Conservation (phyloP, 1,140 invertebrate genomes). For the Bilobella aurantiaca region DNA sequence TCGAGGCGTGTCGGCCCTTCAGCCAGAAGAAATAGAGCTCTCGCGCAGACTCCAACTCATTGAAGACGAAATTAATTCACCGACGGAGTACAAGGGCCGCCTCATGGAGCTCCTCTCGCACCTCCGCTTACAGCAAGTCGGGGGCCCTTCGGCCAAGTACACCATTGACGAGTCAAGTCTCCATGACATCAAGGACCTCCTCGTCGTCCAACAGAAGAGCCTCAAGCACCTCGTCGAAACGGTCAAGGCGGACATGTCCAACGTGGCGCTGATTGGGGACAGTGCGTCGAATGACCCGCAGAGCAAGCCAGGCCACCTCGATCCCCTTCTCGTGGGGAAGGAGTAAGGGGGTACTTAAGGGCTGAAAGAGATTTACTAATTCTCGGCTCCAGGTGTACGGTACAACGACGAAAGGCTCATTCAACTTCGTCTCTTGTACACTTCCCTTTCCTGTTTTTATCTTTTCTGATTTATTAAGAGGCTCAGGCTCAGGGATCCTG, state of each 20-base stretch:
- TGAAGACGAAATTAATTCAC: conserved; percentile 72
- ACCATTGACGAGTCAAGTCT: conserved; percentile 19
- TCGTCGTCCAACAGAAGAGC: conserved; percentile 25
- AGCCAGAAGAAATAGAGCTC: conserved; percentile 78
- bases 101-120: conserved; percentile 82
- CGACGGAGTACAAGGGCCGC: conserved; percentile 83
- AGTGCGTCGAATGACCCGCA: neutral
- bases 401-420: neutral
- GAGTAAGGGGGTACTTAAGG: neutral
- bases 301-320: neutral
- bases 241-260: conserved; percentile 16
- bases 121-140: conserved; percentile 56
- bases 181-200: conserved; percentile 27
- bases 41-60: conserved; percentile 72
- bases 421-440: neutral
- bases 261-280: neutral
- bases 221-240: conserved; percentile 26
- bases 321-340: neutral
- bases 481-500: neutral
- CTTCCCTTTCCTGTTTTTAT: neutral
- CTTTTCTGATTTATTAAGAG: no score
- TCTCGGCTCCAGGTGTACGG: neutral
- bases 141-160: conserved; percentile 8
- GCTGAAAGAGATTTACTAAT: no score
- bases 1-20: conserved; percentile 71